Evolutionary conservation across 2,888 invertebrate genomes (phyloP).

Genomic region (Cantharis nigra): DNA sequence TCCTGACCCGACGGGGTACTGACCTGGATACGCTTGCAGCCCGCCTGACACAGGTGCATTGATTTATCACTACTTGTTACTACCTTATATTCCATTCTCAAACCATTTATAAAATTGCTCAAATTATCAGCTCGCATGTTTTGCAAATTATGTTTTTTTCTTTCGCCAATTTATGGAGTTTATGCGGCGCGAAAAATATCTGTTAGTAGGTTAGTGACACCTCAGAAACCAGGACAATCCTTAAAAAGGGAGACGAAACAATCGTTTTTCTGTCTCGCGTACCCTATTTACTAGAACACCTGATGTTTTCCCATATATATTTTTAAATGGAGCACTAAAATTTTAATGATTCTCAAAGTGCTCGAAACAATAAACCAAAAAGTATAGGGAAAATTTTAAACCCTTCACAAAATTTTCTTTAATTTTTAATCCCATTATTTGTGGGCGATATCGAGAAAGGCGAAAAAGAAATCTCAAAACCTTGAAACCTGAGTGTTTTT

Average conservation of each 20-base stretch:
- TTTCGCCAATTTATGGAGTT: conserved; percentile 2
- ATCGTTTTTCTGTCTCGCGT: background rate
- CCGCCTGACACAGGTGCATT: conserved; percentile 52
- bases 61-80: conserved; percentile 47
- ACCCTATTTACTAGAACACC: background rate
- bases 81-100: conserved; percentile 23
- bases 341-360: background rate
- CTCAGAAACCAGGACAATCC: background rate
- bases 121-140: conserved; percentile 16
- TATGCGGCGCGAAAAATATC: background rate
- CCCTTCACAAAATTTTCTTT: background rate
- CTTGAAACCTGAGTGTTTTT: background rate
- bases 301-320: background rate
- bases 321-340: background rate
- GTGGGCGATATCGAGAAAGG: background rate
- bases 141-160: conserved; percentile 2
- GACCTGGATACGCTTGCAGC: conserved; percentile 50
- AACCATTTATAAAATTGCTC: conserved; percentile 12
- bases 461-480: background rate
- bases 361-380: background rate
- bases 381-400: background rate
- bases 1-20: conserved; percentile 52
- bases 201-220: conserved; percentile 1
- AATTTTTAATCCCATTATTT: background rate
- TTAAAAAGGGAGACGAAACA: background rate